Evolutionary conservation across 2,113 vertebrate genomes (phyloP).

Genomic region (Genyomyrus donnyi): DNA sequence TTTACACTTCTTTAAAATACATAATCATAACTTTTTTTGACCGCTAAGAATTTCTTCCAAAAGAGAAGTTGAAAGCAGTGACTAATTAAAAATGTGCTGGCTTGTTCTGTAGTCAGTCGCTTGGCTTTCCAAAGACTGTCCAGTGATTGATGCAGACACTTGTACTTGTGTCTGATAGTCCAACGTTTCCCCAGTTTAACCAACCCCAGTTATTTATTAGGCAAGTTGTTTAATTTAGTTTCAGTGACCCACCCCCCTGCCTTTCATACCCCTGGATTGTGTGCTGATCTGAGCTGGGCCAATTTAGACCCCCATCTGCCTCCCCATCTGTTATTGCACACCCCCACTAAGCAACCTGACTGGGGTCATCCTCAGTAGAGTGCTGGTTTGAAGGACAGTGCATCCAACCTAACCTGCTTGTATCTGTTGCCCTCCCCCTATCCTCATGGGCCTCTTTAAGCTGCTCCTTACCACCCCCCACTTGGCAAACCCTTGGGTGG

Average conservation of each 20-base stretch:
- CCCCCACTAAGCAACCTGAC: conserved; percentile 24
- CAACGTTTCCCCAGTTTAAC: neutral
- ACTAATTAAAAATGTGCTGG: neutral
- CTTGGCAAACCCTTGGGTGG: neutral
- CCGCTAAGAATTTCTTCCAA: neutral
- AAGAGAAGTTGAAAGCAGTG: neutral
- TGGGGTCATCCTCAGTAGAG: conserved; percentile 33
- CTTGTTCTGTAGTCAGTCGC: neutral
- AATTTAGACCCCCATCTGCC: conserved; percentile 37
- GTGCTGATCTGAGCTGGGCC: conserved; percentile 38
- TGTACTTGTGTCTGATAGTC: neutral
- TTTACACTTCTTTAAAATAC: neutral
- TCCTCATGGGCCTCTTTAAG: neutral
- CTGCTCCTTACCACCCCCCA: neutral
- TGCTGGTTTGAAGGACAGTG: conserved; percentile 9
- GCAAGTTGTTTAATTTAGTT: neutral
- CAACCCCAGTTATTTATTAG: neutral
- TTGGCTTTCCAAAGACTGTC: neutral
- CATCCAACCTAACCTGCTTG: neutral
- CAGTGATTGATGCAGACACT: neutral
- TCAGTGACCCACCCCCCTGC: neutral
- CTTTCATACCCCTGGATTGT: neutral
- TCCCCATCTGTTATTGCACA: conserved; percentile 11
- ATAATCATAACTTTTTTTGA: neutral
- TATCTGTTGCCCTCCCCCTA: neutral